Base-by-base conservation (phyloP, 2,113 vertebrate genomes). In the Notothenia rossii region DNA sequence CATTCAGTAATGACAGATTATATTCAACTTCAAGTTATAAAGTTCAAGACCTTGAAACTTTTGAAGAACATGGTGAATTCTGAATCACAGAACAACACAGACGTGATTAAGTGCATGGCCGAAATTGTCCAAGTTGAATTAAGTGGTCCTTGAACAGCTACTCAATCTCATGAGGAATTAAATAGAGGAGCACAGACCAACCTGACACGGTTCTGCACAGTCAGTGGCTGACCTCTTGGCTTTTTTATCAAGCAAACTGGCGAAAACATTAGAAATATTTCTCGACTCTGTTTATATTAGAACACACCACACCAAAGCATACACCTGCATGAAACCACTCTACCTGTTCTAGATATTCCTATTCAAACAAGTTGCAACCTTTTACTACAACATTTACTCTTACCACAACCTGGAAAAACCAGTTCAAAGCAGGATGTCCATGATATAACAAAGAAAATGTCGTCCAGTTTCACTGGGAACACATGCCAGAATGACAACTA, bases 121-220 rank as follows among this genome's bases (percentile, higher is more conserved):
- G 61, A 69, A 73, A 87, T 78, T 78, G 71, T 61, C 71, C 64
- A 9, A 56, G 62, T 76, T 64, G 76, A 79, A 89, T 77, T 51
- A 85, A 86, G 76, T 74, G 79, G 77, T 70, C 65, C 82, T 78
- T 80, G 56, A 85, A 76, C 50, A 66, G 74, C 69, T 49, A 69
- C 72, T 88, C 67, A 46, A 77, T 82, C 86, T 82, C 50, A 55
- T 36, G 59, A 81, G 77, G 66, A 80, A 65, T 88, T 81, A 68
- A 84, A 88, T 50, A 53, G 56, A 77, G 63, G 50, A 83, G 60
- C 67, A 59, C 78, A 87, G 87, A 80, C 81, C 86, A 87, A 71
- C 84, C 88, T 71, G 85, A 88, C 72, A 81, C 60, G 72, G 49
- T 60, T 79, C 18, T 46, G 61, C 25, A 46, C 43, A 72, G 72